Evolutionary conservation across 2,888 invertebrate species (phyloP), one percentile per base, ranked within the genome.

Genomic region (Chloromyia formosa): DNA sequence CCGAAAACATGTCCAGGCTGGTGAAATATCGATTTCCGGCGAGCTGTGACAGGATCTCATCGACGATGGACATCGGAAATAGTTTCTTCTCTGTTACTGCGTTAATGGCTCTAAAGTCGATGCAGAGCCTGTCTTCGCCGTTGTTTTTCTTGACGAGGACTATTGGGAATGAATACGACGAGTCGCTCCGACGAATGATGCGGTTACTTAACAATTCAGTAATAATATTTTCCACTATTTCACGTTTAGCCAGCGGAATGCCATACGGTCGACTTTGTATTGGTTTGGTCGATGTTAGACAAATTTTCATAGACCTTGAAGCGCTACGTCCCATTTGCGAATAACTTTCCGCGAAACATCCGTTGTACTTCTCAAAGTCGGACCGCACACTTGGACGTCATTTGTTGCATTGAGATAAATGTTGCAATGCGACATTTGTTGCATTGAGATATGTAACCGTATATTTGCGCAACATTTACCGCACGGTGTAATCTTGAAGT

Each of bases 101-200:
- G 35, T 74, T 74, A n/a, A 74, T 22, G 0, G 23, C 53, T 27
- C 54, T 20, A 16, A 49, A 74, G 27, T 74, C 64, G 2, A 74
- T 54, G 20, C 64, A 78, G 9, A 78, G 56, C 1, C 77, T 72
- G 20, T 77, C 73, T 56, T 78, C 78, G 4, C 77, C 77, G 66
- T 78, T 78, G 72, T 76, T 71, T 56, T 78, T 79, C n/a, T 75
- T 73, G 0, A 78, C 76, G 0, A 80, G 68, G 9, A 78, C 79
- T 1, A 78, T 73, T 9, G 78, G 77, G 12, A 78, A 78, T 9
- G 78, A 76, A 27, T 78, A 78, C n/a, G 56, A 49, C 14, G 76
- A 76, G 16, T 62, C 23, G 16, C 73, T 73, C 1, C 42, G 74
- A 18, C 20, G 20, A 42, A 66, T 49, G 14, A 66, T 45, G n/a